Conservation (phyloP, 2,888 invertebrate species). For the Agrochola macilenta region DNA sequence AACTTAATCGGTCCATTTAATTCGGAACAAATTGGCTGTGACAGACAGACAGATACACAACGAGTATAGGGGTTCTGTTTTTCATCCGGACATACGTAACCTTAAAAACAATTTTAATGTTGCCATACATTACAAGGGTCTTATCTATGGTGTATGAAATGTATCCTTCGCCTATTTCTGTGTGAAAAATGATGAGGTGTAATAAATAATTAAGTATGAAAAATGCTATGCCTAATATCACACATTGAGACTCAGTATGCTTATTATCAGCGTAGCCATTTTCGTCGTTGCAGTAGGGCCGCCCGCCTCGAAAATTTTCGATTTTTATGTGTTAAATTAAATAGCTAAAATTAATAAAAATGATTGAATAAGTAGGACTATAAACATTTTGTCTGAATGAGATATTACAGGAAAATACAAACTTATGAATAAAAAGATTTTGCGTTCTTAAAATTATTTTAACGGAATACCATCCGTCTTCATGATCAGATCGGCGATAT, state of each 20-base stretch:
- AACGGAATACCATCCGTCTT: neutral
- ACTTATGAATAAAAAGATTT: neutral
- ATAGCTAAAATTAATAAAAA: slow-evolving; percentile 8
- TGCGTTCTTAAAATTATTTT: neutral
- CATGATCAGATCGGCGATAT: neutral
- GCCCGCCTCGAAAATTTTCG: neutral
- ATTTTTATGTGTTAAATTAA: slow-evolving; percentile 41
- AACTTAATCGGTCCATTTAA: too few relatives aligned
- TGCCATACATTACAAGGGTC: neutral
- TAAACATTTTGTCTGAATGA: slow-evolving; percentile 15
- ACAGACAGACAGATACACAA: too few relatives aligned
- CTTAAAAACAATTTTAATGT: neutral
- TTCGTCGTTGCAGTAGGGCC: too few relatives aligned
- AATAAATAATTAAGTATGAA: neutral
- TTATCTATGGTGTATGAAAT: neutral
- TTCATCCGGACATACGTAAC: too few relatives aligned
- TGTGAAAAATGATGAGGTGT: neutral
- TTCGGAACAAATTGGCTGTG: too few relatives aligned
- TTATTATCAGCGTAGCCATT: neutral
- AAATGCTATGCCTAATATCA: neutral
- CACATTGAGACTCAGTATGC: neutral
- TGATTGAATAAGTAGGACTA: neutral
- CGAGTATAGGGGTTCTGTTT: too few relatives aligned
- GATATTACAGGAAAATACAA: slow-evolving; percentile 8
- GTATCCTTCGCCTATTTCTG: neutral